Evolutionary conservation across 2,888 invertebrate species (phyloP), one percentile per base, ranked within the genome.

Genomic region (Polydrusus tereticollis): DNA sequence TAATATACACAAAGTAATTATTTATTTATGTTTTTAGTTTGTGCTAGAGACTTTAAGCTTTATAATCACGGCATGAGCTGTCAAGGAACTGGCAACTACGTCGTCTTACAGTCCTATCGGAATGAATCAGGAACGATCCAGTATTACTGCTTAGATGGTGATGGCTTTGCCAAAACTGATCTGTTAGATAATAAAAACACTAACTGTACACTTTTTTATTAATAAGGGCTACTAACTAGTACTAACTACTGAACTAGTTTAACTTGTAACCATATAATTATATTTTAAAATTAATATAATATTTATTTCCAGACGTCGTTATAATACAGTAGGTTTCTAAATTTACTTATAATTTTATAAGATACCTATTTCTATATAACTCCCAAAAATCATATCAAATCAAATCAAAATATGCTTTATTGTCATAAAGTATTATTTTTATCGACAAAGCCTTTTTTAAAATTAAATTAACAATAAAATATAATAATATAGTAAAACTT

Each of bases 71-170:
- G 86, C 6, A 86, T 87, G 78, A 82, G 83, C 14, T 91, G 91
- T 80, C 77, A 78, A 14, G 85, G 84, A 16, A 88, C 88, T 80
- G 91, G 91, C 55, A 90, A 90, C 86, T 91, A 91, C 81, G 82
- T 85, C 26, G 79, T 85, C n/a, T 80, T 85, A 73, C 90, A 91
- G 83, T 86, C 85, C n/a, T 23, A 57, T 5, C 55, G 14, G 1
- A 33, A 70, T 23, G 41, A 57, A 14, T 36, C 43, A 72, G 79
- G 80, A 43, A 86, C 86, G 36, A 88, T 87, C 16, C 83, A 84
- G 4, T 86, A 82, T 78, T 90, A 89, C 83, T 91, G 91, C 79
- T 89, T 91, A 4, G 91, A 91, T 81, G 80, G 81, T 1, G 90
- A 91, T 82, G 91, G 91, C 0, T 90, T 88, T 80, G 81, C 84